A percentile compares a stretch with the other conserved stretches of the same genome.
phyloP scores from a whole-genome alignment of 2,797 vertebrate species.

The Kryptolebias ocellatus region DNA sequence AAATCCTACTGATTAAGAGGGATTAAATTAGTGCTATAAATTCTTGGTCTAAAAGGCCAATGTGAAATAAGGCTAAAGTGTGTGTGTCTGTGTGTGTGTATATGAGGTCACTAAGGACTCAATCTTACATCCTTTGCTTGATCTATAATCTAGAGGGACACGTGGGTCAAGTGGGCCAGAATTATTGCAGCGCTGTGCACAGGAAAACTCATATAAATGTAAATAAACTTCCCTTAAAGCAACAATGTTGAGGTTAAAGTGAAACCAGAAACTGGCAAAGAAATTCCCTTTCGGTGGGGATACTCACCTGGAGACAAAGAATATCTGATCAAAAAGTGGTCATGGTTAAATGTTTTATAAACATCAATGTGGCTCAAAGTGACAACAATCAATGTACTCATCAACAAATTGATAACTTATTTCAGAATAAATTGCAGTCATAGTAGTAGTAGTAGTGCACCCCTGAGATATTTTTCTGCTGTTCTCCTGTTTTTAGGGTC shows the following conservation, averaged over 20 bases:
- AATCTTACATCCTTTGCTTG: neutral
- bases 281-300: too few species aligned
- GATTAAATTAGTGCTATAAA: slow-evolving; percentile 24
- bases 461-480: neutral
- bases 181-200: slow-evolving; percentile 34
- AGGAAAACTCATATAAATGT: slow-evolving; percentile 14
- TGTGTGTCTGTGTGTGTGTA: neutral
- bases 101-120: neutral
- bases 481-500: slow-evolving; percentile 76
- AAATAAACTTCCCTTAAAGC: neutral
- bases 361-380: too few species aligned
- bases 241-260: neutral
- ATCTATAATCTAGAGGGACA: slow-evolving; percentile 16
- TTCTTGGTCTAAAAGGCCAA: slow-evolving; percentile 21
- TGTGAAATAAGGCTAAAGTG: slow-evolving; percentile 7
- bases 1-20: slow-evolving; percentile 33
- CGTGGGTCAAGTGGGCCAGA: slow-evolving; percentile 4
- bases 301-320: neutral
- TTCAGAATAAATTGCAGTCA: too few species aligned
- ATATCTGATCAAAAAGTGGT: neutral
- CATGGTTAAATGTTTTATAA: neutral
- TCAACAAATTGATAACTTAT: too few species aligned
- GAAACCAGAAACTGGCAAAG: neutral
- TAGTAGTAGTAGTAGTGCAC: too few species aligned
- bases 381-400: too few species aligned